Base-by-base conservation (phyloP, 2,888 invertebrate species). In the Argyra leucocephala region DNA sequence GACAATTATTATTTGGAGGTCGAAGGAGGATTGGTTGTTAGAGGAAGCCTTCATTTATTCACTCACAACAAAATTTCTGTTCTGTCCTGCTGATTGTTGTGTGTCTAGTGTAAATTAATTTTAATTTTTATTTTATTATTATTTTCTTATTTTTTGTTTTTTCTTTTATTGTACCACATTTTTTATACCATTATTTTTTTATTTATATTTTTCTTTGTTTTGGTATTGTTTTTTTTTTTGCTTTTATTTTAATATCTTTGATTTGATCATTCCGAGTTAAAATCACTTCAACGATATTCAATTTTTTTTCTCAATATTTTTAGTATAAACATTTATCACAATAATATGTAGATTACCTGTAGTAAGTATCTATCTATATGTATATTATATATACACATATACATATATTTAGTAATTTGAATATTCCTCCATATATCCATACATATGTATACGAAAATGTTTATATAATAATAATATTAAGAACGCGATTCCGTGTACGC, bases 71-170 rank as follows among this genome's bases (percentile, higher is more conserved):
- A n/a, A n/a, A n/a, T n/a, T n/a, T 31, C 9, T 10, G 31, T 31
- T 31, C 7, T 12, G 48, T 48, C 48, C 48, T 48, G 48, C 48
- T 48, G 48, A 48, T 48, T 48, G 18, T 48, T 48, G 48, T 48
- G n/a, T 48, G 48, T 48, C 48, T 48, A 48, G 48, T 48, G 48
- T 48, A 48, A 48, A 48, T 18, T 48, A 48, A 48, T 48, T 48
- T 48, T 48, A 48, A 48, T 48, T 48, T 48, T 48, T n/a, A n/a
- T n/a, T n/a, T n/a, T n/a, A n/a, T n/a, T n/a, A n/a, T n/a, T n/a
- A n/a, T 18, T 48, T 48, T 48, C 48, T 18, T 48, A 18, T 18
- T 48, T 48, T 18, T 48, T 48, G 18, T 18, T 18, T 12, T 5
- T 48, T 18, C 18, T 15, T 48, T 48, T 48, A 18, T 48, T 48